Conservation (phyloP, 2,888 invertebrate genomes). For the Trachelus stipa region DNA sequence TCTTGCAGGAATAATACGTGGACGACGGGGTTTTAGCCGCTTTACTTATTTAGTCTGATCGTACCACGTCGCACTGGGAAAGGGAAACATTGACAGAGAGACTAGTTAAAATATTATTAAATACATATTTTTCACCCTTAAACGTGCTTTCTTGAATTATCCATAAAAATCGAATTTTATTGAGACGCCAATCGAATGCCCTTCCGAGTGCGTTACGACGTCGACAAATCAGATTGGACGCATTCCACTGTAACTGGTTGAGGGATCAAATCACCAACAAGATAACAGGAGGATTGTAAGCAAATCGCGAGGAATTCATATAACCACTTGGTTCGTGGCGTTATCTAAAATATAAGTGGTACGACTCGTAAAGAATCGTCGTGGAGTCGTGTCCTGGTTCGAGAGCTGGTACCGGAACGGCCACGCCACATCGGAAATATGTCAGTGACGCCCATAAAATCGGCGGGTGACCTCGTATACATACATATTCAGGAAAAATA, state of each 20-base stretch:
- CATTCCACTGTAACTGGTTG: not conserved
- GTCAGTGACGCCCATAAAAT: slow-evolving; percentile 20
- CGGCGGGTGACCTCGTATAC: not conserved
- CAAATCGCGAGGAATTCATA: not conserved
- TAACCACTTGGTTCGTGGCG: not conserved
- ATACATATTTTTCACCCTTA: not conserved
- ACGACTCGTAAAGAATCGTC: not conserved
- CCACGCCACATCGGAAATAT: slow-evolving; percentile 22
- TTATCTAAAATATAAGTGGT: slow-evolving; percentile 6
- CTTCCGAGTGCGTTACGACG: not conserved
- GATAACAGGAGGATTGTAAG: not conserved
- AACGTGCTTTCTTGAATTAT: not conserved
- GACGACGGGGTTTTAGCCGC: slow-evolving; percentile 56
- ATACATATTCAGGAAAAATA: not conserved
- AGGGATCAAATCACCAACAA: not conserved
- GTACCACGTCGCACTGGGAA: slow-evolving; percentile 26
- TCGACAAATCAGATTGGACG: not conserved
- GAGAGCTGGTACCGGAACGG: slow-evolving; percentile 10
- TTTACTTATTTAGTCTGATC: slow-evolving; percentile 57
- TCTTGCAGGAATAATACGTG: slow-evolving; percentile 50
- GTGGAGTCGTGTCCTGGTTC: not conserved
- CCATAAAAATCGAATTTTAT: not conserved
- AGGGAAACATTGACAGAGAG: slow-evolving; percentile 23
- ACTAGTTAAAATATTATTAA: not conserved
- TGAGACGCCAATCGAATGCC: not conserved